These are phyloP conservation scores for Tetranychus truncatus DNA, from an alignment of 2,888 invertebrate species.

Conservation along the genomic window DNA sequence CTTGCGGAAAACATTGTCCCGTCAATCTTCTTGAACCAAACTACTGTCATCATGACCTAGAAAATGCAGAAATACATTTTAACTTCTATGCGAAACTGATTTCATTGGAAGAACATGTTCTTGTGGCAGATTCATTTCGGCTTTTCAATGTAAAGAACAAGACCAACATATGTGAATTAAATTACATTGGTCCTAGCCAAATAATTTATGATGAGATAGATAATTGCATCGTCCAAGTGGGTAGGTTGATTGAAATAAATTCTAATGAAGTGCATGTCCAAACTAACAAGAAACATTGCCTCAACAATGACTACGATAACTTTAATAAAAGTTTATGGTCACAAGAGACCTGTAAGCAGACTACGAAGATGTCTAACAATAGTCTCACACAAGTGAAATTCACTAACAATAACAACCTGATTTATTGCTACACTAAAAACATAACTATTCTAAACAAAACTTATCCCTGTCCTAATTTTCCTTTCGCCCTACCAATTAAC, in stretches of 20 bases:
- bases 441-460: neutral
- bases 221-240: neutral
- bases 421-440: neutral
- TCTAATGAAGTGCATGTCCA: neutral
- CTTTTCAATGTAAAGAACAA: neutral
- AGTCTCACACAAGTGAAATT: neutral
- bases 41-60: no score
- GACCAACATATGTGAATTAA: neutral
- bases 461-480: neutral
- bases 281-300: no score
- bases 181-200: neutral
- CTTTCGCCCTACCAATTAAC: neutral
- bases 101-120: no score
- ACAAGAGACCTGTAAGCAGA: neutral
- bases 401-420: neutral
- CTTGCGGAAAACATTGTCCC: no score
- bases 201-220: neutral
- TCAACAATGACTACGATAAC: no score
- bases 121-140: no score
- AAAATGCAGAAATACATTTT: no score
- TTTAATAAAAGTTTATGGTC: neutral
- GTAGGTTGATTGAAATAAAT: neutral
- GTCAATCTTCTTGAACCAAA: no score
- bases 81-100: no score
- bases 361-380: neutral